Evolutionary conservation across 2,888 invertebrate species (phyloP), one percentile per base, ranked within the genome.

Genomic region (Chrysolina oricalcia): DNA sequence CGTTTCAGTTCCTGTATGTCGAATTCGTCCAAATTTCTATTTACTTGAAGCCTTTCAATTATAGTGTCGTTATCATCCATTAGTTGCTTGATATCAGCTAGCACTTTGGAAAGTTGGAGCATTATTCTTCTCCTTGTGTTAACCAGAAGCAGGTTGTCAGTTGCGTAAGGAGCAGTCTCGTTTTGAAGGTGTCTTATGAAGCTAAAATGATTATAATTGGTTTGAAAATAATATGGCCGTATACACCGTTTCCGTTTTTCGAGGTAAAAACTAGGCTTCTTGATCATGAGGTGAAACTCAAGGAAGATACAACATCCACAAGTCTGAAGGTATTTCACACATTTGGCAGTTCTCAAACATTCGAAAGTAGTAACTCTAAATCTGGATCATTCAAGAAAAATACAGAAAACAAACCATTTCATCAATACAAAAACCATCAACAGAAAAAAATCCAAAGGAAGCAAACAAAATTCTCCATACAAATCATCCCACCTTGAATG

Each of bases 41-140:
- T 71, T 0, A 23, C 27, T 46, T 83, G 23, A 68, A 86, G 85
- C 15, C 81, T 81, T 59, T 84, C 75, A 67, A 87, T 72, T 10
- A 83, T 73, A 2, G 68, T 74, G 6, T 87, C 74, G 65, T 87
- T 88, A 72, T 87, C 86, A 6, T 84, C 74, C 17, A 87, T 85
- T 5, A 84, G 73, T 75, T 87, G 82, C 1, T 84, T 80, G 56
- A 86, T 86, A 71, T 87, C 87, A 8, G 86, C 85, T 70, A 88
- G 78, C 0, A 87, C 87, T 75, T 86, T 83, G 0, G 86, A 82
- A 35, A 87, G 72, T 23, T 87, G 82, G 23, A 83, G 75, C 48
- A 88, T 85, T 2, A 85, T 70, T 56, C 84, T 81, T 19, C 87
- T 78, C 1, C 85, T 85, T 72, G 87, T 83, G 63, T 87, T 87